These are phyloP conservation scores for Parnassius orleans DNA, from an alignment of 2,888 invertebrate species.

Conservation along the genomic window DNA sequence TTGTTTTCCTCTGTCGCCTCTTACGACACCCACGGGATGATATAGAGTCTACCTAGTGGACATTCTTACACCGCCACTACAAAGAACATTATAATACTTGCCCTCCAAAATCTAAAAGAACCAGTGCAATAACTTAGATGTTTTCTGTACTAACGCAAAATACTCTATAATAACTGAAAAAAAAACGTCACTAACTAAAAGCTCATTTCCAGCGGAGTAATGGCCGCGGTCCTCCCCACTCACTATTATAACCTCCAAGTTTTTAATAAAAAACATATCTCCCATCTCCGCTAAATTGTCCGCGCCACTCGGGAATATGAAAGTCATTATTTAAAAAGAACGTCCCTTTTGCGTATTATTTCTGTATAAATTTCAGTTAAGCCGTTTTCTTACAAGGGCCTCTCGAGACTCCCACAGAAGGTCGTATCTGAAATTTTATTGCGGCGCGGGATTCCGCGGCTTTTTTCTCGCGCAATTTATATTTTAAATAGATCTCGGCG, in stretches of 20 bases:
- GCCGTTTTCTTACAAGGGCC: conserved; percentile 52
- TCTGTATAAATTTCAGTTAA: conserved; percentile 76
- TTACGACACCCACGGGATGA: too few species aligned
- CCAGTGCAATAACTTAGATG: too few species aligned
- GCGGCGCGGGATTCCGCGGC: conserved; percentile 43
- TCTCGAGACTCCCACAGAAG: conserved; percentile 43
- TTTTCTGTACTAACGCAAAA: conserved; percentile 14
- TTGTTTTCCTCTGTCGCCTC: too few species aligned
- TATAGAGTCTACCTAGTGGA: too few species aligned
- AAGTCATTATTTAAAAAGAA: conserved; percentile 78
- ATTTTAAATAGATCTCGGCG: conserved; percentile 40
- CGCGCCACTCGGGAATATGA: conserved; percentile 74
- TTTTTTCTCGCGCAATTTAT: conserved; percentile 48
- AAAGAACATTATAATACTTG: too few species aligned
- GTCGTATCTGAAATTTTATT: conserved; percentile 63
- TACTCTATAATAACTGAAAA: conserved; percentile 45
- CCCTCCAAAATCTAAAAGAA: too few species aligned
- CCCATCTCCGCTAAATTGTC: conserved; percentile 79
- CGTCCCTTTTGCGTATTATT: conserved; percentile 73
- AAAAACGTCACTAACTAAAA: conserved; percentile 66
- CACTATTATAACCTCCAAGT: conserved; percentile 42
- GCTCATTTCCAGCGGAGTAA: conserved; percentile 74
- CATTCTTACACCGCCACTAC: too few species aligned
- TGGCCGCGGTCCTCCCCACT: conserved; percentile 55
- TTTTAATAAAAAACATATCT: conserved; percentile 75